A percentile compares a stretch with the other conserved stretches of the same genome.
These are phyloP conservation scores for Caenorhabditis plicata DNA, from an alignment of 2,888 invertebrate genomes.

Conservation along the genomic window DNA sequence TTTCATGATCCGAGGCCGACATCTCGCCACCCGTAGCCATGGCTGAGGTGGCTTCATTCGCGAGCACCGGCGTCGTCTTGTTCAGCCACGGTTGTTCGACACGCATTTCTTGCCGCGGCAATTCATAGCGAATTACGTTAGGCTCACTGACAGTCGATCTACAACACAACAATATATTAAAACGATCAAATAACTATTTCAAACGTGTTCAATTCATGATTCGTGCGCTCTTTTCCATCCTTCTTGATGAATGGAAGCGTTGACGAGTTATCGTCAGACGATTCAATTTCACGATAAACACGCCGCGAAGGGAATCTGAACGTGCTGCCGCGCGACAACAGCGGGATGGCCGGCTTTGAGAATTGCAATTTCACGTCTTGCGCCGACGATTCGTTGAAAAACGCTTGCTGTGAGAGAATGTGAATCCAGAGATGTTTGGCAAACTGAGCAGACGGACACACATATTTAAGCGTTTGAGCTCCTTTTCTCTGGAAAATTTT, in stretches of 20 bases:
- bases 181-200: too few relatives aligned
- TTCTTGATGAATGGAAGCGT: not conserved
- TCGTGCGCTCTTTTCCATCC: not conserved
- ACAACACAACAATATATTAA: not conserved
- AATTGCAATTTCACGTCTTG: constrained; percentile 53
- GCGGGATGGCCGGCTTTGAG: constrained; percentile 56
- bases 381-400: constrained; percentile 75
- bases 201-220: not conserved
- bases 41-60: not conserved
- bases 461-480: constrained; percentile 78
- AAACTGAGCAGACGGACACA: constrained; percentile 86
- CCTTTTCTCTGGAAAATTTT: constrained; percentile 22
- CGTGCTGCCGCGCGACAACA: constrained; percentile 57
- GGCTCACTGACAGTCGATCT: constrained; percentile 25
- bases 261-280: constrained; percentile 7
- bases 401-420: constrained; percentile 94
- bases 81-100: constrained; percentile 40
- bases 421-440: constrained; percentile 96
- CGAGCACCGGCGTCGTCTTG: not conserved
- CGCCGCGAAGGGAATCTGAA: constrained; percentile 59
- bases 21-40: not conserved
- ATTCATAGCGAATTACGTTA: constrained; percentile 32
- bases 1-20: constrained; percentile 5
- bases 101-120: constrained; percentile 46
- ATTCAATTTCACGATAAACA: constrained; percentile 57